These are phyloP conservation scores for Eubasilissa regina DNA, from an alignment of 1,140 invertebrate species.

Conservation along the genomic window DNA sequence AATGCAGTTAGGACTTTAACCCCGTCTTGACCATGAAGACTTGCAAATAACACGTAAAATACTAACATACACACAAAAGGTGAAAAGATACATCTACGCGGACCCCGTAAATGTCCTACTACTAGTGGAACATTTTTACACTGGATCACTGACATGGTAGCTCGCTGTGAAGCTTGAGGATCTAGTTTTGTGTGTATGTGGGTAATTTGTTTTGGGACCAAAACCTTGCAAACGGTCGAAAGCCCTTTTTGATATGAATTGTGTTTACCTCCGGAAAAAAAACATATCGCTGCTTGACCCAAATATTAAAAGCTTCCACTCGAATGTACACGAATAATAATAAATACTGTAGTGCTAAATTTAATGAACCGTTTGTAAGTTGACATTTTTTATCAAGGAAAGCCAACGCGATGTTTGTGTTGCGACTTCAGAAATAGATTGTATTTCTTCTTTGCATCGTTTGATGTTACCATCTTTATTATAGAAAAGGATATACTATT, in stretches of 20 bases:
- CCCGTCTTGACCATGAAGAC: constrained; percentile 16
- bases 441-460: too few relatives aligned
- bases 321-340: too few relatives aligned
- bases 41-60: constrained; percentile 5
- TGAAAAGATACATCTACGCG: background rate
- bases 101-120: background rate
- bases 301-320: background rate
- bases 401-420: too few relatives aligned
- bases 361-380: too few relatives aligned
- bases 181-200: constrained; percentile 15
- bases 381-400: too few relatives aligned
- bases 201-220: constrained; percentile 30
- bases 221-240: constrained; percentile 17
- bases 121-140: background rate
- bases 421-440: too few relatives aligned
- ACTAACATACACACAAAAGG: background rate
- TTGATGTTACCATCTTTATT: too few relatives aligned
- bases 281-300: constrained; percentile 16
- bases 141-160: background rate
- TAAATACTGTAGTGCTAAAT: too few relatives aligned
- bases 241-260: constrained; percentile 4
- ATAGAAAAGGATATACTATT: too few relatives aligned
- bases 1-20: constrained; percentile 30
- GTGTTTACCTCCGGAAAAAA: constrained; percentile 22
- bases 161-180: background rate